These are phyloP conservation scores for Mesopsocus fuscifrons DNA, from an alignment of 2,888 invertebrate species.

Conservation along the genomic window DNA sequence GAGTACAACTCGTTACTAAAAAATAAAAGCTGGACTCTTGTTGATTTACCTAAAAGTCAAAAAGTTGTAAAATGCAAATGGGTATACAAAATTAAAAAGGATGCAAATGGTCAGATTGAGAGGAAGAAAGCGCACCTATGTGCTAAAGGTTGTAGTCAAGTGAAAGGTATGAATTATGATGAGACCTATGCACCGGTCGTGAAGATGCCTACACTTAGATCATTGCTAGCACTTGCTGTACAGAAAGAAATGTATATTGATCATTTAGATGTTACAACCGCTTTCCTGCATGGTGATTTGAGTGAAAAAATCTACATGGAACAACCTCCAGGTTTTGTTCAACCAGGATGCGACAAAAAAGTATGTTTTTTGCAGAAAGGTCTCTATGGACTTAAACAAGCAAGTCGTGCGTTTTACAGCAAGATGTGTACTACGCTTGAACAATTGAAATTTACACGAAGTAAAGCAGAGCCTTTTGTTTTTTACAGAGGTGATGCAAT, in stretches of 20 bases:
- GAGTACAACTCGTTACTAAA: constrained; percentile 6
- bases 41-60: constrained; percentile 7
- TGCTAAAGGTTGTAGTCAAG: constrained; percentile 19
- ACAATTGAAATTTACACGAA: not conserved
- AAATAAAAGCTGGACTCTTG: constrained; percentile 13
- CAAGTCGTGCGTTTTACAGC: constrained; percentile 12
- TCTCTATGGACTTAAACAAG: constrained; percentile 17
- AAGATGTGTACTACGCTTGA: not conserved
- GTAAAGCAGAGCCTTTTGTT: not conserved
- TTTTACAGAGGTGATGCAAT: not conserved
- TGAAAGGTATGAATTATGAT: constrained; percentile 19
- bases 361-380: constrained; percentile 16
- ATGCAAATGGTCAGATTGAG: constrained; percentile 16
- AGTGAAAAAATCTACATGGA: constrained; percentile 16
- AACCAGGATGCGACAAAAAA: constrained; percentile 10
- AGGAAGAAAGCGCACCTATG: constrained; percentile 20
- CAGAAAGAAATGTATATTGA: constrained; percentile 14
- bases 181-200: constrained; percentile 21
- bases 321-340: constrained; percentile 15
- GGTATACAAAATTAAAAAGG: constrained; percentile 18
- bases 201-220: constrained; percentile 15
- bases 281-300: constrained; percentile 18
- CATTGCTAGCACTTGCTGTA: constrained; percentile 15
- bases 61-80: constrained; percentile 15
- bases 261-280: constrained; percentile 18